Base-by-base conservation (phyloP, 2,797 vertebrate genomes). In the Leptoclinus maculatus region DNA sequence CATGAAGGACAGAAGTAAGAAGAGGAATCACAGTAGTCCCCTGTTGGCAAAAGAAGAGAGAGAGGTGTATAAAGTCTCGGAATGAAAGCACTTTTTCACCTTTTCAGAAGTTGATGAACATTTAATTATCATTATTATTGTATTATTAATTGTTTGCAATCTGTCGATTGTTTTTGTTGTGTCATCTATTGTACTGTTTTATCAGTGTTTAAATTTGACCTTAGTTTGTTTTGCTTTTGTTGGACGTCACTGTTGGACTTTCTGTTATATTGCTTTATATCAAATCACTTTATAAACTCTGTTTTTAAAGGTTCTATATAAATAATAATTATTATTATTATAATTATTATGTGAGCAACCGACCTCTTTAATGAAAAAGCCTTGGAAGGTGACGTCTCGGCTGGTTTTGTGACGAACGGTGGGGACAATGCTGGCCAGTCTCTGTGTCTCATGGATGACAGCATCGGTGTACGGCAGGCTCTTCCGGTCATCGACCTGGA, bases 11-110 rank as follows among this genome's bases (percentile, higher is more conserved):
- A 62, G 94, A 93, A 1, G 80, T 82, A 17, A 95, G 70, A 2
- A 94, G 86, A 29, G 92, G 91, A 83, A 92, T 14, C 2, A 95
- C 85, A 11, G 39, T 54, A 0, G 92, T 95, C n/a, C 90, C 92
- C 94, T 95, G 67, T 67, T 68, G 29, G 17, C 5, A 72, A 47
- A 7, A 16, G 3, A 29, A 41, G 19, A 54, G 23, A 67, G 4
- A 51, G 32, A 43, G 0, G 13, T 27, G 6, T 57, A 17, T n/a
- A 2, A 23, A n/a, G 34, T 53, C 34, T 38, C 58, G 39, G 34
- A 39, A 41, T 39, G 36, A 41, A 25, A 27, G 12, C 2, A 43
- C 4, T 25, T 41, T 29, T 47, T 66, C 49, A 36, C 17, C 32
- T 41, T 54, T 54, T 54, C 12, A 54, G 23, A 27, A 14, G 51